Evolutionary conservation across 2,113 vertebrate species (phyloP).

Genomic region (Periophthalmodon schlosseri): DNA sequence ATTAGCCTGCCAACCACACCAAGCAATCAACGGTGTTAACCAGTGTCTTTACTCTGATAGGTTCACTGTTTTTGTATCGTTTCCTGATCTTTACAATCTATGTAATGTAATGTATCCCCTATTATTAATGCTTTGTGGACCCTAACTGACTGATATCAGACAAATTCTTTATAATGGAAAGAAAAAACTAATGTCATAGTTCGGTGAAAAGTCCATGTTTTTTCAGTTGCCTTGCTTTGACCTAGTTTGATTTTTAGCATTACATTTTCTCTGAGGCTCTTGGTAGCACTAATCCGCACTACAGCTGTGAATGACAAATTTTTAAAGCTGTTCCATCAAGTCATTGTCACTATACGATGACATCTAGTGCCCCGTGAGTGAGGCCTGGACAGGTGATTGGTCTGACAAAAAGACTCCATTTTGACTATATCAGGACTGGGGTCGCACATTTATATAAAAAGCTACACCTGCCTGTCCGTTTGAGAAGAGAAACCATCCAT

Average conservation of each 20-base stretch:
- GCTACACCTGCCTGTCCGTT: background rate
- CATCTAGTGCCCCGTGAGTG: background rate
- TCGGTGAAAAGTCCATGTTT: background rate
- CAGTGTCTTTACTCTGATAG: too few species aligned
- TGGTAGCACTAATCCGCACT: background rate
- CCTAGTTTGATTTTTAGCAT: constrained; percentile 8
- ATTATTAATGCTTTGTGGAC: too few species aligned
- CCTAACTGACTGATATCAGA: too few species aligned
- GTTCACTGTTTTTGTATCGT: too few species aligned
- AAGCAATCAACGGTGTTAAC: too few species aligned
- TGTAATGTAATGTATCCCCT: too few species aligned
- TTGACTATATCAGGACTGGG: constrained; percentile 7
- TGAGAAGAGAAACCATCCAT: constrained; percentile 14
- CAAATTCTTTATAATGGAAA: too few species aligned
- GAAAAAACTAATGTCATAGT: background rate
- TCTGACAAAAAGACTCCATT: constrained; percentile 48
- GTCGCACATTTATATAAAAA: constrained; percentile 28
- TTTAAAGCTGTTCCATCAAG: background rate
- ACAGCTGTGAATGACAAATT: background rate
- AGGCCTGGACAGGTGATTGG: background rate
- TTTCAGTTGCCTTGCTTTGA: background rate
- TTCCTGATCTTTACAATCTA: too few species aligned
- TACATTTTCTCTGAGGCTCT: background rate
- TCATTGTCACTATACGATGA: background rate
- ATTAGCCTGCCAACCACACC: too few species aligned